Base-by-base conservation (phyloP, 2,113 vertebrate species). In the Saccopteryx bilineata region DNA sequence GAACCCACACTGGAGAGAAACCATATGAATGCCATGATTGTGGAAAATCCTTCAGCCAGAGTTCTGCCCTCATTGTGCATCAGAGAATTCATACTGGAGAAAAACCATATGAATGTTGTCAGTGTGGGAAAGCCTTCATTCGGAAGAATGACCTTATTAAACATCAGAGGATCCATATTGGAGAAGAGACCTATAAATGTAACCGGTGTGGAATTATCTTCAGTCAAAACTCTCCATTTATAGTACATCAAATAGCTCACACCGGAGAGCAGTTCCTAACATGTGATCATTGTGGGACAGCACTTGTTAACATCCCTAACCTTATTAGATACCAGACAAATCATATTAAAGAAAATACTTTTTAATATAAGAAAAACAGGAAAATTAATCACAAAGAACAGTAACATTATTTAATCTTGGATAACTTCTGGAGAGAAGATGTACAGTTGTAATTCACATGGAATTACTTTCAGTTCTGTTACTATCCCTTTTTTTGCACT, bases 1-100 rank as follows among this genome's bases (percentile, higher is more conserved):
- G 97, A 90, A 97, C 94, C 63, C 96, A 97, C n/a, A 97, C 96
- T 56, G 96, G 97, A 39, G 96, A 97, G 69, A 97, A 97, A 58
- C 97, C 96, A 1, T 97, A 96, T 0, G 92, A 95, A 66, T 97
- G 97, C 69, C 96, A 87, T n/a, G 85, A 95, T 11, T 97, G 96
- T 65, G 95, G 97, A 19, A 96, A 97, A 63, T 92, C 95, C 48
- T 96, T 97, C 56, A 96, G 96, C 56, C 96, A 96, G 79, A 97
- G 95, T 39, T 96, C 95, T 86, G 96, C 95, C 61, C 97, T 98
- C 31, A 96, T 96, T 54, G 94, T 96, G 9, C 97, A 98, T 52
- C 96, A 96, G 76, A 96, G 95, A 85, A 97, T 97, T 90, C 97
- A 97, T 76, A 97, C 97, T 52, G 97, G 97, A 66, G 97, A 98